These are phyloP conservation scores for Lithodes maja DNA, from an alignment of 2,888 invertebrate species.

Conservation along the genomic window DNA sequence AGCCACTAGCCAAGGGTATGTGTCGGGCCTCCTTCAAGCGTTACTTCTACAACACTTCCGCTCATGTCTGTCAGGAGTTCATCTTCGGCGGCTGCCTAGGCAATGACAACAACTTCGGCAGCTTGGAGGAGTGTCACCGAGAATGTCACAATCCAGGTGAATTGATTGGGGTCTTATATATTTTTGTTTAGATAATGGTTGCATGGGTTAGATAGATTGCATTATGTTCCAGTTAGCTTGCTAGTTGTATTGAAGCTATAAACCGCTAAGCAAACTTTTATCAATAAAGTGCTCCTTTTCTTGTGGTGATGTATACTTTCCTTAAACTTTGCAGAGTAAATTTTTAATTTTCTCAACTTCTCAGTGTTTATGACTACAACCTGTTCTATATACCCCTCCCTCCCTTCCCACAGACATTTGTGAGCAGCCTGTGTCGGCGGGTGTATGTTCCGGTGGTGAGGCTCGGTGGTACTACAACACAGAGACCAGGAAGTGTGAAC, in stretches of 20 bases:
- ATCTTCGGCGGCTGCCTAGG: conserved; percentile 70
- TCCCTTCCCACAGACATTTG: conserved; percentile 63
- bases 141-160: conserved; percentile 64
- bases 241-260: too few relatives aligned
- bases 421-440: conserved; percentile 71
- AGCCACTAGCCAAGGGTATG: conserved; percentile 71
- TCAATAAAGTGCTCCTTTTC: too few relatives aligned
- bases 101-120: conserved; percentile 69
- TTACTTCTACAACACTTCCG: conserved; percentile 67
- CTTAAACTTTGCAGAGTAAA: too few relatives aligned
- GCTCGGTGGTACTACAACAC: conserved; percentile 74
- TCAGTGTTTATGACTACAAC: too few relatives aligned
- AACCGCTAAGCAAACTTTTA: too few relatives aligned
- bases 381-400: too few relatives aligned
- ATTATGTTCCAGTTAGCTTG: too few relatives aligned
- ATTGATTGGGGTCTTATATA: neutral
- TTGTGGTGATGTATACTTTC: too few relatives aligned
- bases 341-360: too few relatives aligned
- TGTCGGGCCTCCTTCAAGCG: conserved; percentile 71
- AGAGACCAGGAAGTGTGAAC: conserved; percentile 73
- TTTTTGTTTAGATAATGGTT: neutral
- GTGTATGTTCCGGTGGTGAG: conserved; percentile 72
- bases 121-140: conserved; percentile 56
- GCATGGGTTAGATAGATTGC: neutral
- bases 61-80: conserved; percentile 68